Evolutionary conservation across 2,888 invertebrate species (phyloP).

Genomic region (Megamerina dolium): DNA sequence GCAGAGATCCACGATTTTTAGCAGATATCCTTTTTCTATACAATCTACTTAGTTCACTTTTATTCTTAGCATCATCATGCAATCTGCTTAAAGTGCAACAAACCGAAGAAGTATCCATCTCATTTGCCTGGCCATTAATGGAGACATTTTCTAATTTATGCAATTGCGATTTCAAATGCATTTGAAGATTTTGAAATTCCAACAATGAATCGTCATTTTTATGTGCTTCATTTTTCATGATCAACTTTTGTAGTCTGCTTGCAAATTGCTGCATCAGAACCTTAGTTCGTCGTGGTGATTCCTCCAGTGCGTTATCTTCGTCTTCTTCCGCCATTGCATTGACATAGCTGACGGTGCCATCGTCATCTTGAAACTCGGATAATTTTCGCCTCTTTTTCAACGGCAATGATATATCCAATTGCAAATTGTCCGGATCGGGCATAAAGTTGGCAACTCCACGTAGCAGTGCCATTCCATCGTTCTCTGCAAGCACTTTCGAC

Average conservation of each 20-base stretch:
- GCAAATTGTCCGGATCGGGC: not conserved
- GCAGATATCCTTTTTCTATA: too few relatives aligned
- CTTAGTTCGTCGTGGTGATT: not conserved
- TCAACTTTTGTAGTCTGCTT: not conserved
- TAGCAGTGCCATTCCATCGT: not conserved
- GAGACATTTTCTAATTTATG: too few relatives aligned
- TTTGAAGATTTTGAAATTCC: too few relatives aligned
- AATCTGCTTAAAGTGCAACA: too few relatives aligned
- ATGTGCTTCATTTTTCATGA: not conserved
- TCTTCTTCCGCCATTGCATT: slow-evolving; percentile 3
- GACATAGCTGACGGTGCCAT: not conserved
- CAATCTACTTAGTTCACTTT: too few relatives aligned
- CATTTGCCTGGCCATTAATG: too few relatives aligned
- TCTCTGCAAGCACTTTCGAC: not conserved
- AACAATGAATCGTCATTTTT: too few relatives aligned
- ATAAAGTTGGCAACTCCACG: too few relatives aligned
- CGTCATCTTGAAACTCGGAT: slow-evolving; percentile 11
- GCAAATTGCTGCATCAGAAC: not conserved
- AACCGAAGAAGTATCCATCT: slow-evolving; percentile 2
- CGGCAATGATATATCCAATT: slow-evolving; percentile 3
- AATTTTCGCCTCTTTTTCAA: slow-evolving; percentile 12
- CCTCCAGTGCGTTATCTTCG: not conserved
- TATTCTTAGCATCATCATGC: too few relatives aligned
- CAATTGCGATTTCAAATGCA: too few relatives aligned
- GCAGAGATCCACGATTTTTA: slow-evolving; percentile 1